Percentiles rank a stretch among this genome's conserved stretches.
phyloP scores from a whole-genome alignment of 2,888 invertebrate species.

The Aleiodes leptofemur region DNA sequence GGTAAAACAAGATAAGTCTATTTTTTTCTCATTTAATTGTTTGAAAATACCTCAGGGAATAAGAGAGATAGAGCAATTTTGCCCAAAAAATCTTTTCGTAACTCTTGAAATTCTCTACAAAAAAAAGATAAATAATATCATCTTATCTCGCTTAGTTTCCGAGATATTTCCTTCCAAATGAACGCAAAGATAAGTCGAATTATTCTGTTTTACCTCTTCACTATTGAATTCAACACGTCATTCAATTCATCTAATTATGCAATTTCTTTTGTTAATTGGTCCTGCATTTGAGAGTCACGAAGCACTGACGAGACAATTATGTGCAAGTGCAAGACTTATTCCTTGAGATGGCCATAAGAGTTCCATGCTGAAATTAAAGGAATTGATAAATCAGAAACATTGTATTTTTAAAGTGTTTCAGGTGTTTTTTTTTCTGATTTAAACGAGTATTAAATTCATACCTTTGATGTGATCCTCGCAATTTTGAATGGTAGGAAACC shows the following conservation, averaged over 20 bases:
- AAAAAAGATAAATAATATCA: no score
- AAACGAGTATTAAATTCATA: slow-evolving; percentile 52
- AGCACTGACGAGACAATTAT: not conserved
- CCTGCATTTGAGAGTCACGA: not conserved
- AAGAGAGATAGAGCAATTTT: no score
- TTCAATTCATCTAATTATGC: not conserved
- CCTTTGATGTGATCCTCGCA: slow-evolving; percentile 81
- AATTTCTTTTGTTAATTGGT: not conserved
- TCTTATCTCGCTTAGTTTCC: no score
- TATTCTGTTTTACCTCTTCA: no score
- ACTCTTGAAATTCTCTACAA: no score
- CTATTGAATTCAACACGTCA: not conserved
- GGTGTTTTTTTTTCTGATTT: slow-evolving; percentile 6
- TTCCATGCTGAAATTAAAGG: slow-evolving; percentile 78
- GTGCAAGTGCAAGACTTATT: slow-evolving; percentile 53
- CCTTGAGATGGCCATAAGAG: slow-evolving; percentile 81
- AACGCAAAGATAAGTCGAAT: no score
- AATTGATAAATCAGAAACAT: slow-evolving; percentile 23
- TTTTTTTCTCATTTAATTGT: no score
- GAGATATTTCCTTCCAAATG: no score
- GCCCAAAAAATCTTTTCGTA: no score
- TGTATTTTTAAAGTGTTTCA: not conserved
- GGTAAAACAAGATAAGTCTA: no score
- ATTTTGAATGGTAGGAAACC: slow-evolving; percentile 84
- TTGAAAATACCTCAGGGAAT: no score